These are phyloP conservation scores for Gymnodraco acuticeps DNA, from an alignment of 2,797 vertebrate genomes.

Conservation along the genomic window DNA sequence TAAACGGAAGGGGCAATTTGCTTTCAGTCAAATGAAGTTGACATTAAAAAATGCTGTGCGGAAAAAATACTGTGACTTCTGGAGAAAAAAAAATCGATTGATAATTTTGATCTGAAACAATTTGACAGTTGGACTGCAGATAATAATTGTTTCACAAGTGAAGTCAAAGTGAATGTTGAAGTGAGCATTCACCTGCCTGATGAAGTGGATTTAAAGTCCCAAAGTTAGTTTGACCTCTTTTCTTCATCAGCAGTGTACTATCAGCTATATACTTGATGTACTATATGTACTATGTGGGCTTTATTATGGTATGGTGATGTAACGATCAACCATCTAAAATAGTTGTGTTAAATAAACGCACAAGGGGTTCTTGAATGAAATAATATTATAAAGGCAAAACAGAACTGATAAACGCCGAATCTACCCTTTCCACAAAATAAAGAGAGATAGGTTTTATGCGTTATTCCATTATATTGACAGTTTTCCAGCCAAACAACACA, in stretches of 20 bases:
- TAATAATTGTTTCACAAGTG: background rate
- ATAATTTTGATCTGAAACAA: background rate
- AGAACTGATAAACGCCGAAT: too few relatives aligned
- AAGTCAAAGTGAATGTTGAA: background rate
- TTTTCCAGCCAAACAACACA: too few relatives aligned
- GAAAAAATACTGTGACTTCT: background rate
- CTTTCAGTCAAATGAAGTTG: background rate
- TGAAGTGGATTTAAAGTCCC: background rate
- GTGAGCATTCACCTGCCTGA: background rate
- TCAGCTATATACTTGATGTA: background rate
- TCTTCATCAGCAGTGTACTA: background rate
- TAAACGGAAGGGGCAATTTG: slow-evolving; percentile 19
- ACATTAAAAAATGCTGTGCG: background rate
- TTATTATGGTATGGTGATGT: slow-evolving; percentile 14
- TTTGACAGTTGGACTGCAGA: background rate
- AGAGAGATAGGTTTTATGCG: too few relatives aligned
- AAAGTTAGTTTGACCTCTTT: background rate
- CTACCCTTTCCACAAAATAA: too few relatives aligned
- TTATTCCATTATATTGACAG: too few relatives aligned
- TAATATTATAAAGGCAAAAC: too few relatives aligned
- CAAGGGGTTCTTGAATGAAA: too few relatives aligned
- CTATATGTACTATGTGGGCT: background rate
- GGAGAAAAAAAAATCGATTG: background rate
- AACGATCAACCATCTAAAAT: too few relatives aligned
- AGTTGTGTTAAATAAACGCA: too few relatives aligned